phyloP scores from a whole-genome alignment of 2,888 invertebrate species.

The Kryphioiulus occultus region DNA sequence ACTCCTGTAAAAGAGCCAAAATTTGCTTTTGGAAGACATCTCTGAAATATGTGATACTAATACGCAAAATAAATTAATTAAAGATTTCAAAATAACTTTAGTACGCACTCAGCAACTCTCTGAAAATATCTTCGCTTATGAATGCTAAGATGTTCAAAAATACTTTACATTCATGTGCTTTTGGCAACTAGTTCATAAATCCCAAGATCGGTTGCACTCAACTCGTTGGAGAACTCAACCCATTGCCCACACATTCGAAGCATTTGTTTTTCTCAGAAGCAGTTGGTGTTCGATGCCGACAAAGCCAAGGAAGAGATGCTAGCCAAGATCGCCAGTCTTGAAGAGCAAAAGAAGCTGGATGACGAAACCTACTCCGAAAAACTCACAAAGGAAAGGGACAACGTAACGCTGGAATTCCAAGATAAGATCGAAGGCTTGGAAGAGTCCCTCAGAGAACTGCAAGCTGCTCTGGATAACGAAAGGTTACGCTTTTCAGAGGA shows the following conservation, averaged over 20 bases:
- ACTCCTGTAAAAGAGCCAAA: neutral
- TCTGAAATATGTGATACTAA: neutral
- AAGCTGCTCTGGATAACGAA: neutral
- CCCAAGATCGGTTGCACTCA: neutral
- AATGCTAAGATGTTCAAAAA: too few relatives aligned
- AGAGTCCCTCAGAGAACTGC: neutral
- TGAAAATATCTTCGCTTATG: too few relatives aligned
- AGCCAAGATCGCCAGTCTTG: neutral
- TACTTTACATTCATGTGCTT: too few relatives aligned
- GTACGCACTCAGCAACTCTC: too few relatives aligned
- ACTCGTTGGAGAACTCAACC: neutral
- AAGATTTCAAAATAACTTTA: too few relatives aligned
- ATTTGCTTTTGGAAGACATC: neutral
- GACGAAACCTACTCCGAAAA: neutral
- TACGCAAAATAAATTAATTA: too few relatives aligned
- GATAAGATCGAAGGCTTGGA: neutral
- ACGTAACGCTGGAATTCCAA: neutral
- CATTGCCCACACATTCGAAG: neutral
- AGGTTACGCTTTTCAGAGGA: neutral
- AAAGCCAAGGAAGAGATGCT: neutral
- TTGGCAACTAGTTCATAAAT: neutral
- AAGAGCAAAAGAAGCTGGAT: neutral
- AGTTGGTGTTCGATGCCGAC: constrained; percentile 8
- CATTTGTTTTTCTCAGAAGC: constrained; percentile 8
- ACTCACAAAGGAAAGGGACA: neutral